Evolutionary conservation across 23 tunicate species (phyloP).

Genomic region (Phallusia fumigata): DNA sequence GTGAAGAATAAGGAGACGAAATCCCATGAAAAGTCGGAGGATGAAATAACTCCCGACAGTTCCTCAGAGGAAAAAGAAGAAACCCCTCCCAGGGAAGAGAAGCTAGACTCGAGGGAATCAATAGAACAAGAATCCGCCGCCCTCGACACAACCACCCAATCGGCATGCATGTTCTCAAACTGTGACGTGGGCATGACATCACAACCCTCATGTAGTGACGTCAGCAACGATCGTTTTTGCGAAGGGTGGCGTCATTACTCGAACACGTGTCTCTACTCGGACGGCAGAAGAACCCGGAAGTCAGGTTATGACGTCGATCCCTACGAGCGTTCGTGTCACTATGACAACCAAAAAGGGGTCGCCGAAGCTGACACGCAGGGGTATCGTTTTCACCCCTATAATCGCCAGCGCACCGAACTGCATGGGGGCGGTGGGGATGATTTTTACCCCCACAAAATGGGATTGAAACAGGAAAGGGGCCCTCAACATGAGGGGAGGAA

Average conservation of each 20-base stretch:
- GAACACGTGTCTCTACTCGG: slow-evolving; percentile 4
- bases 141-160: not conserved
- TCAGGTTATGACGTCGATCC: not conserved
- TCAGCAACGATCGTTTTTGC: not conserved
- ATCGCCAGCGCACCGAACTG: not conserved
- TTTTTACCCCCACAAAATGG: not conserved
- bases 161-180: slow-evolving; percentile 2
- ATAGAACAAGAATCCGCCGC: not conserved
- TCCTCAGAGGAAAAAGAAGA: not conserved
- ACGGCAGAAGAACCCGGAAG: not conserved
- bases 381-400: not conserved
- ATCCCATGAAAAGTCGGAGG: not conserved
- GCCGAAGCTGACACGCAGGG: not conserved
- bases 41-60: not conserved
- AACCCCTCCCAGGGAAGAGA: not conserved
- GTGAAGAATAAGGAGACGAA: not conserved
- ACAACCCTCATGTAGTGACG: not conserved
- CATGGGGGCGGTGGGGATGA: not conserved
- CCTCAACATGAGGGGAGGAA: not conserved
- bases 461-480: not conserved
- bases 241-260: not conserved
- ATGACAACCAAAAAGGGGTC: not conserved
- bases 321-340: not conserved
- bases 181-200: not conserved
- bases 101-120: not conserved